Base-by-base conservation (phyloP, 2,888 invertebrate genomes). In the Scotopteryx bipunctaria region DNA sequence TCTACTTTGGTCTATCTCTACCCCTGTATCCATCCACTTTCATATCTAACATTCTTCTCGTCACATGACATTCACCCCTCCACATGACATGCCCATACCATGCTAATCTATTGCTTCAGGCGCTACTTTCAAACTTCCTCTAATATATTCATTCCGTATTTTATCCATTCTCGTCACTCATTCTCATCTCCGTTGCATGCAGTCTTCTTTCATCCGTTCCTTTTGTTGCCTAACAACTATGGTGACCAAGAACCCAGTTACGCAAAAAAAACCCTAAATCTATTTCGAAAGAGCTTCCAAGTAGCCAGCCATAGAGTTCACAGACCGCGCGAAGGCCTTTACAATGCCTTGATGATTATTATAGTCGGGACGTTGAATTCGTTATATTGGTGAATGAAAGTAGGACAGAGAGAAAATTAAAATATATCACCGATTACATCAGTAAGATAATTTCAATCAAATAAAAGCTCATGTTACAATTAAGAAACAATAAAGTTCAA, bases 401-500 rank as follows among this genome's bases (percentile, higher is more conserved):
- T 31, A 15, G 17, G 14, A 17, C 44, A 19, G 14, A 9, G 27
- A 15, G n/a, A 15, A 40, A 27, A 45, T 33, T 11, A 35, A 9
- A 37, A 32, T 37, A 23, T 35, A 25, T 19, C 2, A 23, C 42
- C 21, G 2, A 46, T 21, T 40, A 38, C 47, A 41, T 8, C 41
- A 11, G 16, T 31, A 21, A 9, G 38, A 40, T 43, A 37, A 41
- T 42, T 36, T 32, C 31, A 36, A 41, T 55, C 16, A 31, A 17
- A 55, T 29, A 14, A 40, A 43, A 44, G 37, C 37, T 45, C 51
- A 33, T 51, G 59, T 59, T 38, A 50, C 57, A 44, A 35, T 38
- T 46, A 46, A 58, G 53, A 46, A 25, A 49, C 49, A 45, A 33
- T 50, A 64, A 69, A 69, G 66, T 63, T 69, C 64, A 69, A 66